A percentile compares a stretch with the other conserved stretches of the same genome.
Conservation (phyloP, 2,888 invertebrate species). For the Cryptocheilus praepositus region DNA sequence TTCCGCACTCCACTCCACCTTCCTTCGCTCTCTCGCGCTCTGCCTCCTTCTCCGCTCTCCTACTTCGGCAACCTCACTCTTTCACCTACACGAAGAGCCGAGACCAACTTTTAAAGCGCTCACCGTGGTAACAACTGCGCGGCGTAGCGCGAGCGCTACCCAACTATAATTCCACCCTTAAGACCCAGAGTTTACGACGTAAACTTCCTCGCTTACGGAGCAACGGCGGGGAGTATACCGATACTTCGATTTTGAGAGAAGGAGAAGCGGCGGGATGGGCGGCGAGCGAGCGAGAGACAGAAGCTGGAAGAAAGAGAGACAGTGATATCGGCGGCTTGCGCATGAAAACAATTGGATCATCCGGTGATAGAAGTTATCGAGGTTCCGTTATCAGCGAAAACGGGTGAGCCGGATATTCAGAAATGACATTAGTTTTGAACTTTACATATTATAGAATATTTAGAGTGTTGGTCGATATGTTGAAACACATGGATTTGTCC, state of each 20-base stretch:
- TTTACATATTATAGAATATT: too few relatives aligned
- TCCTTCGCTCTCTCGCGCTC: slow-evolving; percentile 22
- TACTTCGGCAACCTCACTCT: slow-evolving; percentile 21
- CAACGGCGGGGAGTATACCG: slow-evolving; percentile 39
- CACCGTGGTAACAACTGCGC: slow-evolving; percentile 63
- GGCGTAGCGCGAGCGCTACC: slow-evolving; percentile 52
- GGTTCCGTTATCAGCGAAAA: slow-evolving; percentile 17
- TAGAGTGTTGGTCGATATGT: too few relatives aligned
- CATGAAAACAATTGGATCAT: slow-evolving; percentile 40
- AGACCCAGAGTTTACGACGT: slow-evolving; percentile 65
- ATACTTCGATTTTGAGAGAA: slow-evolving; percentile 49
- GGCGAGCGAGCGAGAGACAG: slow-evolving; percentile 30
- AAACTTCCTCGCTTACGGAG: slow-evolving; percentile 58
- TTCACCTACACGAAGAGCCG: slow-evolving; percentile 47
- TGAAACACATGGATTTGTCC: too few relatives aligned
- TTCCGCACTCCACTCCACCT: slow-evolving; percentile 23
- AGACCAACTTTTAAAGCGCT: slow-evolving; percentile 69
- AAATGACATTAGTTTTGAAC: slow-evolving; percentile 12
- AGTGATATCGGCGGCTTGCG: slow-evolving; percentile 31
- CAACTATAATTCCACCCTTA: slow-evolving; percentile 67
- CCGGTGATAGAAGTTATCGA: slow-evolving; percentile 21
- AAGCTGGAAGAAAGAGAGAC: slow-evolving; percentile 15
- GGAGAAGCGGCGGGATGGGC: slow-evolving; percentile 27
- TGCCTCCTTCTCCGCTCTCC: slow-evolving; percentile 29
- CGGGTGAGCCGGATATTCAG: slow-evolving; percentile 14